Base-by-base conservation (phyloP, 2,888 invertebrate species). In the Antheraea yamamai region DNA sequence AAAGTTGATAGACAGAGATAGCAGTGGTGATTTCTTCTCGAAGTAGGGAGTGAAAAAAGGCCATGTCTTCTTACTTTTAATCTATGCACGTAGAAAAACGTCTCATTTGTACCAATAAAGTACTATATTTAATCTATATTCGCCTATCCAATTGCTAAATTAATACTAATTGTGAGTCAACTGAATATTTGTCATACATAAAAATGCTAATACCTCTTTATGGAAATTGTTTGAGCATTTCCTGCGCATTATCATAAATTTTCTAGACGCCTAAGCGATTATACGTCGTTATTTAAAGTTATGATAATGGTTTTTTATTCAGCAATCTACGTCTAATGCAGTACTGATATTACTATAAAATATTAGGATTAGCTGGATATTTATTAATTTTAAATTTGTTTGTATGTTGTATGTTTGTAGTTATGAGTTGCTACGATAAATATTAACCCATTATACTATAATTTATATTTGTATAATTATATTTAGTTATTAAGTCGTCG, bases 191-290 rank as follows among this genome's bases (percentile, higher is more conserved):
- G 35, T 70, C 39, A 70, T 6, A 35, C n/a, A 70, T 70, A 70
- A 70, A 70, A 70, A 70, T 39, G 35, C 68, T 70, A 70, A 70
- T 70, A 18, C 35, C 35, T 16, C 68, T 35, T 68, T 68, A 70
- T 70, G 39, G 35, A 39, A 70, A 70, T 70, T 70, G 35, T 35
- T 70, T 39, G 39, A 70, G 70, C 39, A 39, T 70, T 70, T 70
- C 70, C 70, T n/a, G 70, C 39, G 39, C 39, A 70, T 70, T 70
- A 39, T 70, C 70, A 70, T 70, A 70, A 8, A 70, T 70, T 70
- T 70, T 70, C 39, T 20, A 70, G 70, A 70, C 16, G 70, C 70
- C 70, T 39, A 70, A 70, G 70, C 70, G 70, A 70, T 70, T 70
- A 70, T 70, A 70, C 39, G 70, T 70, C 70, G 39, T 70, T 70